A percentile compares a stretch with the other conserved stretches of the same genome.
Evolutionary conservation across 2,888 invertebrate species (phyloP).

Genomic region (Hemaris fuciformis): DNA sequence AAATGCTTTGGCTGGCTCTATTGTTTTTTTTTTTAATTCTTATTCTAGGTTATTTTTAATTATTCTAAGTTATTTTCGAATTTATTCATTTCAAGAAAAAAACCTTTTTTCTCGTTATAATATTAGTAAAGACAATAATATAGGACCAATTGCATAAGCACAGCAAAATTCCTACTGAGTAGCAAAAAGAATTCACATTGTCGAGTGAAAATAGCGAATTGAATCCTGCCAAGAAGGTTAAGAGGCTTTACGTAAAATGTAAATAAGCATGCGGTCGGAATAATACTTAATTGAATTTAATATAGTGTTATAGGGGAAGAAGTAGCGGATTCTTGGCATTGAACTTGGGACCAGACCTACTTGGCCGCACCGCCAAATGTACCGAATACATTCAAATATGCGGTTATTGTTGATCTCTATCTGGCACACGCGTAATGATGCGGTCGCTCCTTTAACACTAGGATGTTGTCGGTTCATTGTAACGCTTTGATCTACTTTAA

Average conservation of each 20-base stretch:
- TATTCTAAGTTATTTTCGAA: no score
- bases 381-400: slow-evolving; percentile 36
- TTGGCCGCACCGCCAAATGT: slow-evolving; percentile 70
- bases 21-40: no score
- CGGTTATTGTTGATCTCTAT: slow-evolving; percentile 19
- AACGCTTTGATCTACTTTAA: background rate
- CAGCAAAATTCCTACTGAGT: background rate
- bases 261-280: slow-evolving; percentile 38
- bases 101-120: background rate
- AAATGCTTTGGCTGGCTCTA: no score
- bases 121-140: background rate
- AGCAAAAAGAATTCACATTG: background rate
- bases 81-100: no score
- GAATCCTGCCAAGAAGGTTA: slow-evolving; percentile 31
- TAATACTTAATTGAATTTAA: slow-evolving; percentile 33
- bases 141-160: background rate
- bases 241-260: slow-evolving; percentile 28
- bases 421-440: background rate
- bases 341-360: slow-evolving; percentile 63
- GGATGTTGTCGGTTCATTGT: background rate
- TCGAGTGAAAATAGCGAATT: background rate
- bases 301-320: slow-evolving; percentile 43
- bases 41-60: no score
- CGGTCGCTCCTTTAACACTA: background rate
- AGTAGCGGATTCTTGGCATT: slow-evolving; percentile 70